Evolutionary conservation across 2,113 vertebrate species (phyloP), one percentile per base, ranked within the genome.

Genomic region (Centropus unirufus): DNA sequence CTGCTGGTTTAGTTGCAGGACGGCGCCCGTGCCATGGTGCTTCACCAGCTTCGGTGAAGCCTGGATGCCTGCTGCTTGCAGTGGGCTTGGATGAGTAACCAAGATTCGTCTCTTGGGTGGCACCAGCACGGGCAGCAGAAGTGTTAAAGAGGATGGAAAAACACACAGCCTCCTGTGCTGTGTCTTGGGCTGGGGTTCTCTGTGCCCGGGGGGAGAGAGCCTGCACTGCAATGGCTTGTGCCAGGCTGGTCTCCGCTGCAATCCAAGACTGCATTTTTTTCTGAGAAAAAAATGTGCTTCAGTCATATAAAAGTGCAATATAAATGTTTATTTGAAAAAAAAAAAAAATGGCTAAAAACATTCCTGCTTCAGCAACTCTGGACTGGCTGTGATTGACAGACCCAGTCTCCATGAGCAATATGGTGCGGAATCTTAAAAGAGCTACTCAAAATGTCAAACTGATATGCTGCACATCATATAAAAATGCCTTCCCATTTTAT

Each of bases 11-110:
- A 24, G 42, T 67, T 68, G 40, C 40, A 30, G 2, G 0, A 2
- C 1, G 3, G 20, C 22, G 23, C 14, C 32, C 7, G 9, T 8
- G 17, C 62, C 1, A 0, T 0, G 0, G 34, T 49, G 72, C 40
- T 57, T 67, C 52, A 16, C 55, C 5, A 1, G 14, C 49, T 46
- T 32, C 11, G 0, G 7, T 2, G 47, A 44, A 75, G 44, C 78
- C 51, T 22, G 57, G 6, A 18, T 92, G 63, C 21, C 46, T 34
- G 52, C 23, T 76, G 68, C 57, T 81, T 39, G 11, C 15, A 5
- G 30, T 11, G 39, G 26, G 26, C 66, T 58, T 42, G 39, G 61
- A 59, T 6, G 44, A n/a, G 39, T 19, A 30, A 49, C n/a, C 29
- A 20, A 36, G 80, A 78, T 21, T 44, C 8, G 1, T 10, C 59